Evolutionary conservation across 2,888 invertebrate genomes (phyloP), one percentile per base, ranked within the genome.

Genomic region (Pegoplata infirma): DNA sequence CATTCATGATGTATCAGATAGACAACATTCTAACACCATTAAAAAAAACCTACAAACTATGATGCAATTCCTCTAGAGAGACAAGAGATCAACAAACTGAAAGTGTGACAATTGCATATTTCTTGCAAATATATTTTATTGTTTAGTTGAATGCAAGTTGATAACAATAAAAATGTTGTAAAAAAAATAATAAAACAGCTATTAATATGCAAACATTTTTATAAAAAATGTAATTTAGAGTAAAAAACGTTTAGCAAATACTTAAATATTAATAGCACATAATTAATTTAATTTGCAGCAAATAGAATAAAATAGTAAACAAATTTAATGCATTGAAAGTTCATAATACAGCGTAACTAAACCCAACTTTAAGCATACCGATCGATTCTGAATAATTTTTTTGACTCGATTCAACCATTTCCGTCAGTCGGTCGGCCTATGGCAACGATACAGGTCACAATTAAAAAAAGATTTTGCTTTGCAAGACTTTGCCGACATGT

Each of bases 21-120:
- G 63, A 49, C 49, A 49, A 36, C 10, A 36, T 12, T 36, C 36
- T 36, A 36, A 28, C 28, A 28, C 32, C 12, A 17, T 28, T 8
- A 28, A n/a, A 32, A 46, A 32, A 0, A 21, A 12, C 25, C 32
- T 32, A 44, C 8, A 32, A 59, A 40, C 28, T 44, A 14, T 32
- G 8, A 23, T 46, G 28, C 14, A 25, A 40, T 56, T 7, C 47
- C 36, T 36, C n/a, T 40, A 55, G 47, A 17, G 23, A 58, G 46
- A 21, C n/a, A 1, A 16, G 56, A 56, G 78, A 61, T 75, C 75
- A 75, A 66, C 66, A 75, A 75, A 75, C 75, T 67, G 51, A 67
- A 75, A 66, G 61, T 79, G 63, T 75, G 51, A 75, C 79, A 79
- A 67, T 53, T 55, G 56, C 55, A 67, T 69, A 59, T 17, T 61